Percentiles rank a stretch among this genome's conserved stretches.
Evolutionary conservation across 2,113 vertebrate genomes (phyloP).

Genomic region (Orthonyx spaldingii): DNA sequence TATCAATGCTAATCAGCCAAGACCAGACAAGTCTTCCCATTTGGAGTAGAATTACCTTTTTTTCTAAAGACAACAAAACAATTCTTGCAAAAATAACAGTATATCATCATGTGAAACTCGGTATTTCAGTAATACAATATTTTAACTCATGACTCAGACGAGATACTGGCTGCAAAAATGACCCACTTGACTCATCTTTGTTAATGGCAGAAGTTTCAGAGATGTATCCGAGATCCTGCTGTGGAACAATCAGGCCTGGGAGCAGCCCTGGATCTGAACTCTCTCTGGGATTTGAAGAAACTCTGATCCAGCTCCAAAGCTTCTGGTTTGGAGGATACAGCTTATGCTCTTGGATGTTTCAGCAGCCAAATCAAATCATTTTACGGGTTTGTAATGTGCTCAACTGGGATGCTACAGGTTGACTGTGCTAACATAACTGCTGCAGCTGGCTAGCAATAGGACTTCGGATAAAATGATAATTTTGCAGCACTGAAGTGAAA

Average conservation of each 20-base stretch:
- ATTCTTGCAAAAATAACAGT: background rate
- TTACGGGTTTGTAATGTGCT: background rate
- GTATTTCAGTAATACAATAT: background rate
- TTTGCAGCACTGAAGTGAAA: background rate
- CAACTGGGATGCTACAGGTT: background rate
- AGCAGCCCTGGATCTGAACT: background rate
- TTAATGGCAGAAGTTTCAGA: background rate
- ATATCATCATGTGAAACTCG: background rate
- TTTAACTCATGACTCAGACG: background rate
- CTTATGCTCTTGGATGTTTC: background rate
- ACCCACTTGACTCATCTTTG: background rate
- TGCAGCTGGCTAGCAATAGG: background rate
- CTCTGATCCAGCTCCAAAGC: background rate
- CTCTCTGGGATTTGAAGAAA: background rate
- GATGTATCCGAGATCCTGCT: background rate
- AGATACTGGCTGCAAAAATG: background rate
- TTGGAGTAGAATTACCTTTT: background rate
- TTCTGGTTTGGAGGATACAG: background rate
- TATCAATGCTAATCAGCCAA: background rate
- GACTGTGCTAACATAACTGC: background rate
- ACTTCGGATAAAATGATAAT: background rate
- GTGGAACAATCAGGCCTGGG: background rate
- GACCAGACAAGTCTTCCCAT: background rate
- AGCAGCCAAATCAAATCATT: background rate
- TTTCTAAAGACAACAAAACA: background rate